phyloP scores from a whole-genome alignment of 2,113 vertebrate species.

The Campylomormyrus numenius region DNA sequence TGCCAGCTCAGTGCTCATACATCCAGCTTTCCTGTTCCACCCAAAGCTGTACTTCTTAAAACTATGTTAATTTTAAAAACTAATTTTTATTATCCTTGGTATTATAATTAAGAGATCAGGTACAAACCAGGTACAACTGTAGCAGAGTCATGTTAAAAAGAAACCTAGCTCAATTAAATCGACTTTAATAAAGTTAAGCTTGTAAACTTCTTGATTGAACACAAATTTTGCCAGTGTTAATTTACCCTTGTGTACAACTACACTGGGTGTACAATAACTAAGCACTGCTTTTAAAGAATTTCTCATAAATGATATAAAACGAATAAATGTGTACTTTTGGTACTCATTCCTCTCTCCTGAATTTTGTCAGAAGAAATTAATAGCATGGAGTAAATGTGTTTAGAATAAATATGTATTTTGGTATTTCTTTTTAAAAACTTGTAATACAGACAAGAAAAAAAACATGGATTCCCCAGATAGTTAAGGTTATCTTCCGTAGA shows the following conservation, averaged over 20 bases:
- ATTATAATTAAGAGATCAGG: background rate
- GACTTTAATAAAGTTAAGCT: background rate
- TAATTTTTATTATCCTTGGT: background rate
- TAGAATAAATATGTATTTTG: background rate
- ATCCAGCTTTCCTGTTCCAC: background rate
- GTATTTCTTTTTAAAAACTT: background rate
- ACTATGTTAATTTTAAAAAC: background rate
- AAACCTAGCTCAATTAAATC: background rate
- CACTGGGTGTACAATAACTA: background rate
- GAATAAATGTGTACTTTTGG: background rate
- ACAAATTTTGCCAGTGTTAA: background rate
- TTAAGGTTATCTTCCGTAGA: background rate
- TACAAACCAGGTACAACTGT: background rate
- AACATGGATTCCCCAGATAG: background rate
- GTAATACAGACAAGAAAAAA: background rate
- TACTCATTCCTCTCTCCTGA: background rate
- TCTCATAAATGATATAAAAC: background rate
- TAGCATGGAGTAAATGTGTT: background rate
- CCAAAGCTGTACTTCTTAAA: background rate
- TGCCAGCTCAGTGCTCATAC: background rate
- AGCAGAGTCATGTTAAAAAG: background rate
- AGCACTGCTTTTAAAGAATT: background rate
- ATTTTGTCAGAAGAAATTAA: background rate
- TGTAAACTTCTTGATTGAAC: background rate
- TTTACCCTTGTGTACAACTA: background rate